Percentiles rank a stretch among this genome's conserved stretches.
Evolutionary conservation across 2,797 vertebrate species (phyloP).

Genomic region (Zalophus californianus): DNA sequence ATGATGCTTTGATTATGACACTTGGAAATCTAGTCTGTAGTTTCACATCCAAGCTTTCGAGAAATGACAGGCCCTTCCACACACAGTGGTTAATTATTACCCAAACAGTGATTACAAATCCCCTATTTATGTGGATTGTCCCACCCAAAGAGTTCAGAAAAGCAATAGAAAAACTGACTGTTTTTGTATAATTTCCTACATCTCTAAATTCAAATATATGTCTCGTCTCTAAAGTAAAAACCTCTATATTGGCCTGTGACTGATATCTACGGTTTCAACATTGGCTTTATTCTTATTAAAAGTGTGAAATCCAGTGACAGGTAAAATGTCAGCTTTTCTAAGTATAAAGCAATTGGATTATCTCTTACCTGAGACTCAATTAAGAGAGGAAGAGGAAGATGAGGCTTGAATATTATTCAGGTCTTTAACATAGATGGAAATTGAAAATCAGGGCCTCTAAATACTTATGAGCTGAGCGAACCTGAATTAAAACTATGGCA

Average conservation of each 20-base stretch:
- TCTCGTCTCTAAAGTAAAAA: neutral
- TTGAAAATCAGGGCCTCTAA: neutral
- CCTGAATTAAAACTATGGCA: neutral
- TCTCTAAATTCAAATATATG: neutral
- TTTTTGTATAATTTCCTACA: neutral
- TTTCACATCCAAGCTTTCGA: neutral
- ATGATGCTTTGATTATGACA: neutral
- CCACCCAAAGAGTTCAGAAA: neutral
- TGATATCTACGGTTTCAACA: neutral
- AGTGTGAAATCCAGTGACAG: neutral
- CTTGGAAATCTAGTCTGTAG: neutral
- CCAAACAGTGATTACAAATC: neutral
- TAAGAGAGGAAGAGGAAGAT: neutral
- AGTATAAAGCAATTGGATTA: neutral
- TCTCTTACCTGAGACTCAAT: neutral
- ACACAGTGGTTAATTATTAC: neutral
- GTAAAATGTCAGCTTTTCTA: neutral
- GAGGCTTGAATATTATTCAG: neutral
- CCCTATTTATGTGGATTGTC: neutral
- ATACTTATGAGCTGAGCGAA: neutral
- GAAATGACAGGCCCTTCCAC: neutral
- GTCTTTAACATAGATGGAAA: neutral
- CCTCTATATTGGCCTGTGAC: neutral
- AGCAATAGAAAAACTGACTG: neutral
- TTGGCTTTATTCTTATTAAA: slow-evolving; percentile 33